Conservation (phyloP, 2,888 invertebrate genomes). For the Blera fallax region DNA sequence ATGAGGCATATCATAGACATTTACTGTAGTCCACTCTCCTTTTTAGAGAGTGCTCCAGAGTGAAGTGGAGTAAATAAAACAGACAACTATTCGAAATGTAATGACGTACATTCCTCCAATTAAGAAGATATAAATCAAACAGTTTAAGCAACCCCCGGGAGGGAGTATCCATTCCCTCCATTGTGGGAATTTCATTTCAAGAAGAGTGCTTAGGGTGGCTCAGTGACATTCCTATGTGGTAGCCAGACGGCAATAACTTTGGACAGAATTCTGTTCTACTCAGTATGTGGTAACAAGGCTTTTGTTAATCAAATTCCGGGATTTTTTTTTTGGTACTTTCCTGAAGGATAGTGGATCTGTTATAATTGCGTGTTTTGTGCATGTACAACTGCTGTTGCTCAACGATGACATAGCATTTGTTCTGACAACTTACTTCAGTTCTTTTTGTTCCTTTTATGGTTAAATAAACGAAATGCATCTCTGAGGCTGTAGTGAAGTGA, state of each 20-base stretch:
- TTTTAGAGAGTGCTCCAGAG: conserved; percentile 24
- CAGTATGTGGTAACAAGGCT: conserved; percentile 64
- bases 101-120: conserved; percentile 70
- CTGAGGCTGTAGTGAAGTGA: no score
- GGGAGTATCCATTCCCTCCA: neutral
- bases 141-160: conserved; percentile 46
- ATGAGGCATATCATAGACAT: conserved; percentile 40
- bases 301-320: conserved; percentile 70
- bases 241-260: conserved; percentile 45
- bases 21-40: conserved; percentile 17
- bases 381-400: conserved; percentile 6
- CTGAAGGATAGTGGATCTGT: conserved; percentile 7
- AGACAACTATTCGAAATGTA: conserved; percentile 68
- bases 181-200: conserved; percentile 26
- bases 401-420: conserved; percentile 13
- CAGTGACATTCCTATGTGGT: conserved; percentile 55
- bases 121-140: conserved; percentile 73
- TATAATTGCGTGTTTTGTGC: conserved; percentile 51
- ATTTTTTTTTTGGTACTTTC: conserved; percentile 17
- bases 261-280: conserved; percentile 36
- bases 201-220: neutral
- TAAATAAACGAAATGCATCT: neutral
- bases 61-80: conserved; percentile 62
- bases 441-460: conserved; percentile 20
- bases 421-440: conserved; percentile 41